These are phyloP conservation scores for Climacteris rufus DNA, from an alignment of 2,113 vertebrate genomes.

Conservation along the genomic window DNA sequence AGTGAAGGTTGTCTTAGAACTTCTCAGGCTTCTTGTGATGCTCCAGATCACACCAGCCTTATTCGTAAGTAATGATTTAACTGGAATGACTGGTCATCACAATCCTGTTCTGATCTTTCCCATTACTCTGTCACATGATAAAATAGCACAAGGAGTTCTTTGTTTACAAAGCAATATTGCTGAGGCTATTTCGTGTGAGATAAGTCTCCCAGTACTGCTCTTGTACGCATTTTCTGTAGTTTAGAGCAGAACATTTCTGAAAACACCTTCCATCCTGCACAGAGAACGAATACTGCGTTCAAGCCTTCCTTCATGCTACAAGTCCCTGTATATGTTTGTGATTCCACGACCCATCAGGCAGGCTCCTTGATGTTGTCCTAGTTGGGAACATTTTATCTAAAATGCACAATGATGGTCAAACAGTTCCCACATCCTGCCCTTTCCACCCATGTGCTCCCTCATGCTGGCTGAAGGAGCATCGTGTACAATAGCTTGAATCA, in stretches of 20 bases:
- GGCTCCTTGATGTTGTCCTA: not conserved
- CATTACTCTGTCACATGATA: not conserved
- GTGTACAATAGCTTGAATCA: not conserved
- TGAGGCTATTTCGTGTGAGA: not conserved
- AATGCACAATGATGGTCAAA: fast-evolving
- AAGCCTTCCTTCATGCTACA: not conserved
- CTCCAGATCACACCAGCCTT: not conserved
- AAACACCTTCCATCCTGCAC: not conserved
- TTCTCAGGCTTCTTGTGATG: not conserved
- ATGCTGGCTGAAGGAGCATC: not conserved
- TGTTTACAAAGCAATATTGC: slow-evolving; percentile 3
- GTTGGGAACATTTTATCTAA: not conserved
- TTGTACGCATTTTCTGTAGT: not conserved
- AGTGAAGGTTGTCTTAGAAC: not conserved
- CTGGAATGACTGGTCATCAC: not conserved
- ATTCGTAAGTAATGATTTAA: not conserved
- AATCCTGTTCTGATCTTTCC: not conserved
- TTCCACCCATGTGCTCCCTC: not conserved
- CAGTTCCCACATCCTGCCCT: not conserved
- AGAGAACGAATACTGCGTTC: not conserved
- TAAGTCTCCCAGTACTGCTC: not conserved
- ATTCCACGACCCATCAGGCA: not conserved
- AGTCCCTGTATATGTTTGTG: not conserved
- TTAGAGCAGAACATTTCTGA: not conserved
- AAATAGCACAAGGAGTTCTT: not conserved